A percentile compares a stretch with the other conserved stretches of the same genome.
Conservation (phyloP, 2,888 invertebrate species). For the Athalia rosae region DNA sequence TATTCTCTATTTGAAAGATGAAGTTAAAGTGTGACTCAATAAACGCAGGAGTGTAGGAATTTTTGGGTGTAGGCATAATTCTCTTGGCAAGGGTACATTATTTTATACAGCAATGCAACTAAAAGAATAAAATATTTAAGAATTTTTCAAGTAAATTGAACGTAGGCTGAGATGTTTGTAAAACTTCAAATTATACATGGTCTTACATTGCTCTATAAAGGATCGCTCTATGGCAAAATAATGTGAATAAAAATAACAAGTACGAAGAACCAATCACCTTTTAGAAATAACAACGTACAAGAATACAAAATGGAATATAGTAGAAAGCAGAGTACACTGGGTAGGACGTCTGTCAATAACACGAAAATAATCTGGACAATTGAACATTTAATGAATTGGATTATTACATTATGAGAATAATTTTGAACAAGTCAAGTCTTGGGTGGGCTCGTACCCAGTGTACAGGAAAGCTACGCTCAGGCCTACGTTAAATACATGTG, state of each 20-base stretch:
- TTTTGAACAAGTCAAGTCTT: constrained; percentile 7
- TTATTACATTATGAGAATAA: constrained; percentile 3
- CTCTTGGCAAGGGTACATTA: no score
- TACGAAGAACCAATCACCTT: constrained; percentile 28
- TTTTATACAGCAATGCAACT: constrained; percentile 22
- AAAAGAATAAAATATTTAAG: background rate
- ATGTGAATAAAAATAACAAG: constrained; percentile 28
- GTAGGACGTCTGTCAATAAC: background rate
- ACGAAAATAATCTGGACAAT: background rate
- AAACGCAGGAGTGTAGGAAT: background rate
- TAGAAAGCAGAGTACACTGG: constrained; percentile 12
- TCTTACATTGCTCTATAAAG: constrained; percentile 46
- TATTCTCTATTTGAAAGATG: background rate
- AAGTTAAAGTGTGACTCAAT: background rate
- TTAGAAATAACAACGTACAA: constrained; percentile 16
- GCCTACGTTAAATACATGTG: background rate
- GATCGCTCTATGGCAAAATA: background rate
- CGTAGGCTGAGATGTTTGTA: background rate
- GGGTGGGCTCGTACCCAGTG: background rate
- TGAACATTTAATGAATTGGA: background rate
- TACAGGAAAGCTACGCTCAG: constrained; percentile 8
- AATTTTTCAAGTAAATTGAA: background rate
- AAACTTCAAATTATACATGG: background rate
- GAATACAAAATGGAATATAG: constrained; percentile 15
- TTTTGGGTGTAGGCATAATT: background rate